A percentile compares a stretch with the other conserved stretches of the same genome.
phyloP scores from a whole-genome alignment of 2,888 invertebrate genomes.

The Petrophora chlorosata region DNA sequence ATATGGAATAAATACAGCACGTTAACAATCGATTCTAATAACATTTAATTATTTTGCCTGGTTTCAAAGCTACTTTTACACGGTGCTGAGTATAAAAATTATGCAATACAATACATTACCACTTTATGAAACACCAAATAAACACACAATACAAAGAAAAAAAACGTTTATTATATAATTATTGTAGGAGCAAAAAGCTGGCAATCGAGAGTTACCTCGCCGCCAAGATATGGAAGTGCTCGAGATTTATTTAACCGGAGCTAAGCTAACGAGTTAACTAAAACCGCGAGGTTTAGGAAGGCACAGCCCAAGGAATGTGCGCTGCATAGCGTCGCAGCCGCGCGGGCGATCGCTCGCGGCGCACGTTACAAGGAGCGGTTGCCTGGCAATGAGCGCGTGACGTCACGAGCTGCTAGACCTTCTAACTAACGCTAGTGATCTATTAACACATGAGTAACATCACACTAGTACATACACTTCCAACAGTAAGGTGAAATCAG shows the following conservation, averaged over 20 bases:
- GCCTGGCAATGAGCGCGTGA: constrained; percentile 85
- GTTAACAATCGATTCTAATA: no score
- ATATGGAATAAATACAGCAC: no score
- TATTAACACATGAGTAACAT: constrained; percentile 36
- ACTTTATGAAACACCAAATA: no score
- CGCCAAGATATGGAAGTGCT: constrained; percentile 16
- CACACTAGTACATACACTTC: constrained; percentile 60
- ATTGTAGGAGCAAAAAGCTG: constrained; percentile 8
- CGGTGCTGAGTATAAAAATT: no score
- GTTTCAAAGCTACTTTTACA: no score
- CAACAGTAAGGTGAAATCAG: constrained; percentile 3
- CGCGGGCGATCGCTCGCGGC: constrained; percentile 86
- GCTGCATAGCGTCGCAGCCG: constrained; percentile 85
- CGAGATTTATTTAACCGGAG: constrained; percentile 15
- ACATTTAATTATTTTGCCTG: no score
- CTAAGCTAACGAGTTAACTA: constrained; percentile 19
- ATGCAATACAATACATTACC: no score
- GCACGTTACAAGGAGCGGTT: constrained; percentile 78
- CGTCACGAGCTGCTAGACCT: constrained; percentile 56
- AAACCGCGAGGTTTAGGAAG: constrained; percentile 16
- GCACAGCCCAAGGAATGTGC: constrained; percentile 80
- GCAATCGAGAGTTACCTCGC: constrained; percentile 16
- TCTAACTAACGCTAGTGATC: constrained; percentile 21
- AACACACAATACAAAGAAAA: no score
- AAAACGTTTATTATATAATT: no score